Evolutionary conservation across 2,797 vertebrate genomes (phyloP).

Genomic region (Podargus strigoides): DNA sequence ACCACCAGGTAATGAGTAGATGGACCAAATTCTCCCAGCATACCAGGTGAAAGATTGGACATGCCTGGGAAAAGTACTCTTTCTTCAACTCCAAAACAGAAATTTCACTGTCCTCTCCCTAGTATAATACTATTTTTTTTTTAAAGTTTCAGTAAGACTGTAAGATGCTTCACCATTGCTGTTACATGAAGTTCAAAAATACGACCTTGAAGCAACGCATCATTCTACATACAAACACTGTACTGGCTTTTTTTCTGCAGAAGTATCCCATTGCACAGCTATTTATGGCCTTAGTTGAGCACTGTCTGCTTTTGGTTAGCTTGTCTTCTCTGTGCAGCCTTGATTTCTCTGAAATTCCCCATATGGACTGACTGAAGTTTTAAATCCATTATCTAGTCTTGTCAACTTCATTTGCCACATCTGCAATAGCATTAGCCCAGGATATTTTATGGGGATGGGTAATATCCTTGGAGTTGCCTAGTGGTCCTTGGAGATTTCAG

Average conservation of each 20-base stretch:
- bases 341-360: background rate
- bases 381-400: background rate
- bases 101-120: background rate
- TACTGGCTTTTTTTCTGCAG: background rate
- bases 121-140: background rate
- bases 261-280: background rate
- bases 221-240: background rate
- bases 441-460: background rate
- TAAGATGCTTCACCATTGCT: background rate
- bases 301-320: background rate
- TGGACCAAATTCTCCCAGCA: background rate
- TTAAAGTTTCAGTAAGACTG: background rate
- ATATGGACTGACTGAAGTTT: background rate
- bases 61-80: rapidly evolving
- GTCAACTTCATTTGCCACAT: background rate
- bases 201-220: background rate
- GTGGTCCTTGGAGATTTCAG: background rate
- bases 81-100: background rate
- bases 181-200: background rate
- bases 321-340: background rate
- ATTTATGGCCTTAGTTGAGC: background rate
- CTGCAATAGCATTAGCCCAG: background rate
- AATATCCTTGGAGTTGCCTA: background rate
- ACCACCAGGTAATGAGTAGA: background rate
- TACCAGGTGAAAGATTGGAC: background rate